phyloP scores from a whole-genome alignment of 2,113 vertebrate genomes.

The Oncorhynchus nerka region DNA sequence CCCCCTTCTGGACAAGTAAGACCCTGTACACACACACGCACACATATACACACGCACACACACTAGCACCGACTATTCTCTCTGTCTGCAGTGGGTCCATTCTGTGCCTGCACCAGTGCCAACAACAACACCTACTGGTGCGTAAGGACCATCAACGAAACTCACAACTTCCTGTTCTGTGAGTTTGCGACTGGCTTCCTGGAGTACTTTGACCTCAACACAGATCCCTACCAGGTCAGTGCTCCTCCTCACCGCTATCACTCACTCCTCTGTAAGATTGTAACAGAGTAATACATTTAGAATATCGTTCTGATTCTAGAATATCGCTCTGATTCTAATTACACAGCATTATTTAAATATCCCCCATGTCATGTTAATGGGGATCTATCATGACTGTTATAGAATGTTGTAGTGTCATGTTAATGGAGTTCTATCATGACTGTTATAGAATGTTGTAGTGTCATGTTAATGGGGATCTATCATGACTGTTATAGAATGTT shows the following conservation, averaged over 20 bases:
- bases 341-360: no score
- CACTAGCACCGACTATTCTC: background rate
- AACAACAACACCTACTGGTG: slow-evolving; percentile 99
- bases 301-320: no score
- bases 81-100: slow-evolving; percentile 85
- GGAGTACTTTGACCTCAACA: slow-evolving; percentile 95
- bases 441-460: no score
- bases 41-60: background rate
- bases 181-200: slow-evolving; percentile 96
- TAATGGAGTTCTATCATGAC: no score
- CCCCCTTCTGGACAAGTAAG: slow-evolving; percentile 89
- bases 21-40: slow-evolving; percentile 1
- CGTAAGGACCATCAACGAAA: slow-evolving; percentile 93
- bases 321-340: no score
- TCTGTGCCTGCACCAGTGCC: slow-evolving; percentile 96
- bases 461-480: no score
- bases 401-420: no score
- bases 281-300: no score
- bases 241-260: background rate
- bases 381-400: no score
- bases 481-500: no score
- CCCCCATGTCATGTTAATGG: no score
- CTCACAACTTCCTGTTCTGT: slow-evolving; percentile 95
- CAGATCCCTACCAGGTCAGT: slow-evolving; percentile 92
- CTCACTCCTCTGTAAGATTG: background rate